phyloP scores from a whole-genome alignment of 2,113 vertebrate genomes.

The Erythrocercus mccallii region DNA sequence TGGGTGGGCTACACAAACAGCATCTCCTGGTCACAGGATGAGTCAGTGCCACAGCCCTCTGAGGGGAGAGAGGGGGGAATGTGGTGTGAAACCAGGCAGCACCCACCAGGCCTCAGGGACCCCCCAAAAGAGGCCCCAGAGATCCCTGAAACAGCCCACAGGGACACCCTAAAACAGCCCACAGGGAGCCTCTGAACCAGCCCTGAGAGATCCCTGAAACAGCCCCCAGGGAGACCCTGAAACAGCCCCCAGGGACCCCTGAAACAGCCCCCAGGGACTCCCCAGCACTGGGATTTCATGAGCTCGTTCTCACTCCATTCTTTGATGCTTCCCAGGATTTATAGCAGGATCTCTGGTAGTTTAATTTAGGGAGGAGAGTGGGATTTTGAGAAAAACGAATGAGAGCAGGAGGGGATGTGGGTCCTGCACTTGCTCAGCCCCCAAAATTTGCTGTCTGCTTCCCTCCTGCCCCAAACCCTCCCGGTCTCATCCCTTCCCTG shows the following conservation, averaged over 20 bases:
- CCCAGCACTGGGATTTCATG: rapidly evolving
- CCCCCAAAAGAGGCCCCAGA: rapidly evolving
- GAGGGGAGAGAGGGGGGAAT: background rate
- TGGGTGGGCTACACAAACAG: background rate
- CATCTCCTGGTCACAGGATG: conserved; percentile 53
- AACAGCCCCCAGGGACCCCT: rapidly evolving
- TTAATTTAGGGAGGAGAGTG: background rate
- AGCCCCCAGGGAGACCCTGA: rapidly evolving
- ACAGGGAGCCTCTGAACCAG: too few species aligned
- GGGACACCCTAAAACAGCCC: rapidly evolving
- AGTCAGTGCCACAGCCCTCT: conserved; percentile 60
- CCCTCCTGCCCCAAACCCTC: background rate
- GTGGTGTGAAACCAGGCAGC: background rate
- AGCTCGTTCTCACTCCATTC: rapidly evolving
- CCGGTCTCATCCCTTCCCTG: rapidly evolving
- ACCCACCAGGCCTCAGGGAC: rapidly evolving
- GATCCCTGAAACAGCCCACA: background rate
- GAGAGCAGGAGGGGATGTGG: rapidly evolving
- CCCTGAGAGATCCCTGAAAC: background rate
- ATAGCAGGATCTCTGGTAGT: background rate
- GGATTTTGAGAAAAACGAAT: background rate
- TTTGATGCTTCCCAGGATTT: rapidly evolving
- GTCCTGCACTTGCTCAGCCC: background rate
- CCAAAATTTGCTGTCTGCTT: background rate
- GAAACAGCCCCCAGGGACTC: background rate